These are phyloP conservation scores for Ganaspis sp. DNA, from an alignment of 1,140 invertebrate genomes.

Conservation along the genomic window DNA sequence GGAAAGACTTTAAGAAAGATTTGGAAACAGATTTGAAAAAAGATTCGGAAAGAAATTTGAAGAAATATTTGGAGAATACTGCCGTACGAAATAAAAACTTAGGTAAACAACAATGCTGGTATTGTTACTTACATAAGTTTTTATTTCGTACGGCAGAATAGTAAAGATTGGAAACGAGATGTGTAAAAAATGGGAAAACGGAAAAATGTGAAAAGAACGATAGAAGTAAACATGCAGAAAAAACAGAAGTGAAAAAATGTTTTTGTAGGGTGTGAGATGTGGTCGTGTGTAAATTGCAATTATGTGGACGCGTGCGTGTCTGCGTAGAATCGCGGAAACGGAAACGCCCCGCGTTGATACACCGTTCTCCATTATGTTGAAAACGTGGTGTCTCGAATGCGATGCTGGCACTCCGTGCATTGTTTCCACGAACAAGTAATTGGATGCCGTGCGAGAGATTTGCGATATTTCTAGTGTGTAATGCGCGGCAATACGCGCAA, in stretches of 20 bases:
- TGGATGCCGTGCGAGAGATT: slow-evolving; percentile 69
- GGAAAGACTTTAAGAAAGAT: no score
- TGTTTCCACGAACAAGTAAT: slow-evolving; percentile 68
- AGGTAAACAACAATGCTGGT: no score
- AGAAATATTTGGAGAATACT: no score
- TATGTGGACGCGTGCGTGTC: slow-evolving; percentile 47
- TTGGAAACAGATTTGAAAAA: no score
- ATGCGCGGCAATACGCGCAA: slow-evolving; percentile 72
- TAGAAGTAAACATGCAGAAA: not conserved
- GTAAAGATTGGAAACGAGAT: no score
- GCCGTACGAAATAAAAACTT: no score
- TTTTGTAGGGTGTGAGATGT: not conserved
- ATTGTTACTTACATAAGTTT: no score
- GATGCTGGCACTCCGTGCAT: slow-evolving; percentile 58
- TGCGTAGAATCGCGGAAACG: slow-evolving; percentile 53
- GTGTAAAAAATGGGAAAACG: no score
- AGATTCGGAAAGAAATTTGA: no score
- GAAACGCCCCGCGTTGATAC: slow-evolving; percentile 56
- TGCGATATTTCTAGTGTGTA: slow-evolving; percentile 75
- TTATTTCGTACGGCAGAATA: no score
- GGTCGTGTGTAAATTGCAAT: slow-evolving; percentile 29
- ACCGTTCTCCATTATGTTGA: slow-evolving; percentile 57
- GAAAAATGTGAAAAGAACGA: not conserved
- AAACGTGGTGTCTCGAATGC: slow-evolving; percentile 54
- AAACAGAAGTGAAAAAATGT: slow-evolving; percentile 3